A percentile compares a stretch with the other conserved stretches of the same genome.
phyloP scores from a whole-genome alignment of 2,113 vertebrate species.

The Ageneiosus marmoratus region DNA sequence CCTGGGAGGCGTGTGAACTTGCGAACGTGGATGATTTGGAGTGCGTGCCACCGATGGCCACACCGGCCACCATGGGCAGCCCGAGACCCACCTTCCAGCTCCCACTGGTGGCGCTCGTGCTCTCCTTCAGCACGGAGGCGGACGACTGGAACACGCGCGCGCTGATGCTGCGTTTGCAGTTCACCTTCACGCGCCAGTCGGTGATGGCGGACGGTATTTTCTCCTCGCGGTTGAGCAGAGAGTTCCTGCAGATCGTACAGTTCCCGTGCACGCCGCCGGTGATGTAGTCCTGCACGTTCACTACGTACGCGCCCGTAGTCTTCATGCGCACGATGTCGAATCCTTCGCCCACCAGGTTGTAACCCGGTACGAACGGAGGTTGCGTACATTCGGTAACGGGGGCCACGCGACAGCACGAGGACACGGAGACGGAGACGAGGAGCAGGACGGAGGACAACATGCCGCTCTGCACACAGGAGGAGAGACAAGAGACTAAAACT shows the following conservation, averaged over 20 bases:
- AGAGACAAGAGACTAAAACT: not conserved
- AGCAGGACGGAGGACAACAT: conserved; percentile 18
- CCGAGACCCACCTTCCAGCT: conserved; percentile 56
- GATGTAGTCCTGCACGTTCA: conserved; percentile 52
- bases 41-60: conserved; percentile 47
- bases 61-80: not conserved
- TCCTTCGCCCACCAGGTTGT: conserved; percentile 62
- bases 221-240: conserved; percentile 48
- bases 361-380: conserved; percentile 42
- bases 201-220: conserved; percentile 41
- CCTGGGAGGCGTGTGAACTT: conserved; percentile 31
- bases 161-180: conserved; percentile 24
- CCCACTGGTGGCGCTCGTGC: not conserved
- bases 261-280: conserved; percentile 44
- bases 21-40: conserved; percentile 43
- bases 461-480: not conserved
- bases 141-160: conserved; percentile 5
- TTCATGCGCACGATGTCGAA: conserved; percentile 56
- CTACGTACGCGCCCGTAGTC: conserved; percentile 52
- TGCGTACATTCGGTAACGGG: conserved; percentile 48
- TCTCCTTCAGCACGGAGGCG: conserved; percentile 16
- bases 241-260: conserved; percentile 59
- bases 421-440: conserved; percentile 29
- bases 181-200: conserved; percentile 48
- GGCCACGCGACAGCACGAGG: conserved; percentile 32